A percentile compares a stretch with the other conserved stretches of the same genome.
phyloP scores from a whole-genome alignment of 53 echinoderm and acorn worm genomes.

The Holothuria scabra region DNA sequence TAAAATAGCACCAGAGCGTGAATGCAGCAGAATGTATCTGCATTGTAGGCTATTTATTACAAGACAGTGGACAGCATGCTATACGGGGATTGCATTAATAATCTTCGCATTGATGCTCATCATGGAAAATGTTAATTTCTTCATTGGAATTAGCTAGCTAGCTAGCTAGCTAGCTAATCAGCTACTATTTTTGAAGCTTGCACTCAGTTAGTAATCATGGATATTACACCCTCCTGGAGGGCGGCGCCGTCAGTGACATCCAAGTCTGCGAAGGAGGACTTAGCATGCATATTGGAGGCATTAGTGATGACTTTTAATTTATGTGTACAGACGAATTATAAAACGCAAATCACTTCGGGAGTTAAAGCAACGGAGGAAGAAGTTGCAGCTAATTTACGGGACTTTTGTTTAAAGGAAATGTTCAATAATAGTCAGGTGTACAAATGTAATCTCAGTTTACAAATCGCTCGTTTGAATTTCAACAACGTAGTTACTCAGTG shows the following conservation, averaged over 20 bases:
- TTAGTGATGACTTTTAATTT: conserved; percentile 8
- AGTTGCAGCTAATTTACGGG: neutral
- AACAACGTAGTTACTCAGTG: conserved; percentile 38
- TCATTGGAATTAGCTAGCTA: too few species aligned
- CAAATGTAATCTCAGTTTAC: conserved; percentile 19
- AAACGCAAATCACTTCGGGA: neutral
- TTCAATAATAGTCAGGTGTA: conserved; percentile 15
- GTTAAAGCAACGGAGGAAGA: neutral
- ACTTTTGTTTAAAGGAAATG: conserved; percentile 21
- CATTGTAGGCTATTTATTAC: too few species aligned
- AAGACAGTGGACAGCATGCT: too few species aligned
- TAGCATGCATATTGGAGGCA: conserved; percentile 7
- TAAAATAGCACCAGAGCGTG: too few species aligned
- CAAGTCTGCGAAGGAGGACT: conserved; percentile 5
- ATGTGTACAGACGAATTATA: conserved; percentile 13
- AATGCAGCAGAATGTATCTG: too few species aligned
- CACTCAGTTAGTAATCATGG: too few species aligned
- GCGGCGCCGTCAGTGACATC: neutral
- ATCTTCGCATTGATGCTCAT: too few species aligned
- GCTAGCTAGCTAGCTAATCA: too few species aligned
- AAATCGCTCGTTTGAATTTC: conserved; percentile 13
- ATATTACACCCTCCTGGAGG: conserved; percentile 27
- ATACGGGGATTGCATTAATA: too few species aligned
- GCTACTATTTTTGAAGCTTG: too few species aligned
- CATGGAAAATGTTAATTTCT: too few species aligned